Percentiles rank a stretch among this genome's conserved stretches.
phyloP scores from a whole-genome alignment of 2,888 invertebrate genomes.

The Euplexia lucipara region DNA sequence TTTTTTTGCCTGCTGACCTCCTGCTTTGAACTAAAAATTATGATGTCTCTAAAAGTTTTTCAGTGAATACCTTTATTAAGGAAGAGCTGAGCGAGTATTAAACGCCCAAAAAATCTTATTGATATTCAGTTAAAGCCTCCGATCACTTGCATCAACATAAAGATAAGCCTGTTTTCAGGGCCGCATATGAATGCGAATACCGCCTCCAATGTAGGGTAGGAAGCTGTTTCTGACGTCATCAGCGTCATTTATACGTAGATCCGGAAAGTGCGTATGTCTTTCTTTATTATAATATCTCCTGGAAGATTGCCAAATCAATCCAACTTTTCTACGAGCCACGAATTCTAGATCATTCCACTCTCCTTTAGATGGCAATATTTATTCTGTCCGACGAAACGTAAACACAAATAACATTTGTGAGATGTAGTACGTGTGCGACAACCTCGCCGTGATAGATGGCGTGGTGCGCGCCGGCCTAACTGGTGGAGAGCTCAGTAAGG shows the following conservation, averaged over 20 bases:
- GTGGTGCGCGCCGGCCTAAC: conserved; percentile 30
- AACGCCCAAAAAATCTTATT: background rate
- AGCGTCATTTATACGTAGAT: conserved; percentile 31
- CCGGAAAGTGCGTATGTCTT: conserved; percentile 33
- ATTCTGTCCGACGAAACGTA: conserved; percentile 35
- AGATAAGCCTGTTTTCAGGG: conserved; percentile 28
- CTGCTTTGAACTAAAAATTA: background rate
- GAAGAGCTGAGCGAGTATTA: background rate
- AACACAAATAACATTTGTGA: conserved; percentile 43
- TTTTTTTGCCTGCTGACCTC: background rate
- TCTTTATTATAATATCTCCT: conserved; percentile 51
- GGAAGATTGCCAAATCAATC: conserved; percentile 45
- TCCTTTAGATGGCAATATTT: conserved; percentile 35
- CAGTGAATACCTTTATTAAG: background rate
- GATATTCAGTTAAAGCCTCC: background rate
- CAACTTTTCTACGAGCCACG: conserved; percentile 35
- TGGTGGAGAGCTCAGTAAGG: conserved; percentile 54
- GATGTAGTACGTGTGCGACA: conserved; percentile 18
- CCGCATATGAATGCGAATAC: conserved; percentile 13
- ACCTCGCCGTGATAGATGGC: conserved; percentile 42
- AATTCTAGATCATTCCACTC: conserved; percentile 55
- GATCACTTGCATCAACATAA: background rate
- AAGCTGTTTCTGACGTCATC: conserved; percentile 36
- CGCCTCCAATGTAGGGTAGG: conserved; percentile 15
- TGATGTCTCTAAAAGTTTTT: background rate